Evolutionary conservation across 2,113 vertebrate genomes (phyloP).

Genomic region (Syrrhaptes paradoxus): DNA sequence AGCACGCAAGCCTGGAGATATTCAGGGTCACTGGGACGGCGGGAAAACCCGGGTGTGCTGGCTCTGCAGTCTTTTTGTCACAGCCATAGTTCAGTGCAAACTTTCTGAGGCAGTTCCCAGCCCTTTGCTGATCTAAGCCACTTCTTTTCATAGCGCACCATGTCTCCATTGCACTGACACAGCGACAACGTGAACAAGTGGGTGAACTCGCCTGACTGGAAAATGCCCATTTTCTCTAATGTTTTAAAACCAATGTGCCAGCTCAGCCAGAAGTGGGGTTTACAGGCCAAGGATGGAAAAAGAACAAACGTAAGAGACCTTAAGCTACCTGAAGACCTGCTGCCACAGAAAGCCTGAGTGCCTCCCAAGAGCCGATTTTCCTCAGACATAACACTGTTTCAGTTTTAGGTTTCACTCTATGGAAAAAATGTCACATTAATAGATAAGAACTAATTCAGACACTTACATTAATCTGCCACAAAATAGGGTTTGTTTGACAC

Average conservation of each 20-base stretch:
- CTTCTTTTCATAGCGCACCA: fast-evolving
- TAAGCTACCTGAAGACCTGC: background rate
- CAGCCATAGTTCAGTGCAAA: background rate
- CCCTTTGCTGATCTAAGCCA: background rate
- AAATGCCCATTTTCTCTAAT: background rate
- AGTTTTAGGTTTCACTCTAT: background rate
- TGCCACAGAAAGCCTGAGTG: background rate
- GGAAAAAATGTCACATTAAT: background rate
- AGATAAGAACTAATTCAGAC: background rate
- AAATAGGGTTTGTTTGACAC: background rate
- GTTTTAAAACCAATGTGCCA: background rate
- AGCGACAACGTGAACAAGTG: fast-evolving
- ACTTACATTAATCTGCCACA: background rate
- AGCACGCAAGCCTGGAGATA: background rate
- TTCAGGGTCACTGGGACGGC: fast-evolving
- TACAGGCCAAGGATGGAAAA: background rate
- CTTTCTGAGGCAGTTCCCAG: background rate
- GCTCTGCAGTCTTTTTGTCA: background rate
- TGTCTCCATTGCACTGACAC: background rate
- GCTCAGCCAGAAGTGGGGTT: background rate
- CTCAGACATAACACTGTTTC: background rate
- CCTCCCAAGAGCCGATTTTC: background rate
- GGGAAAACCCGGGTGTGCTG: background rate
- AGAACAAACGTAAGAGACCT: background rate
- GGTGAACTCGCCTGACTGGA: background rate